Evolutionary conservation across 2,888 invertebrate species (phyloP), one percentile per base, ranked within the genome.

Genomic region (Craniophora ligustri): DNA sequence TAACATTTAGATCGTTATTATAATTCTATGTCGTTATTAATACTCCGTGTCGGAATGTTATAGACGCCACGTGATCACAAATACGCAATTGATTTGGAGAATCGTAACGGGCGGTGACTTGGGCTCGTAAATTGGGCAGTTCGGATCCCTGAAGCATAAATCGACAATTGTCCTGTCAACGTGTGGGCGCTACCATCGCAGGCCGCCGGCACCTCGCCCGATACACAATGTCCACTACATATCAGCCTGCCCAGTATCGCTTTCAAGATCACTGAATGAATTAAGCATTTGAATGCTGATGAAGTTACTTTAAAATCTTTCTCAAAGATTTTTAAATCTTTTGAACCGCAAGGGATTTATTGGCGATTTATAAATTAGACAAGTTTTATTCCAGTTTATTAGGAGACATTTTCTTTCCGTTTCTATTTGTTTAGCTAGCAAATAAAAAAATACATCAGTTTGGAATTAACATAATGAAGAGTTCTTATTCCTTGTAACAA

Each of bases 161-260:
- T 88, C 80, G 80, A 67, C 86, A 79, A 89, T 88, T 88, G 89
- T 89, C 66, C 85, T 88, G 88, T 87, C 86, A 82, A 70, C 79
- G 79, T 80, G 81, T 74, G 79, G 77, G 79, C 78, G 80, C 82
- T 75, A 28, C 72, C 67, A 63, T 65, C 58, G 67, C 71, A 70
- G 68, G 67, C 72, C 70, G 76, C 68, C 75, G 59, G 67, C 75
- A 75, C 71, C 67, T 70, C 67, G 59, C 64, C 55, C 47, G 66
- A 54, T 49, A 65, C 42, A 73, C 66, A 71, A 66, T 70, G 59
- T 67, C 67, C 67, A 62, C 63, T 39, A 54, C 55, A 61, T 64
- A 75, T 64, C 63, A 47, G 35, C 36, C 45, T 40, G 45, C 67
- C 34, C 51, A 62, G 73, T 75, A 70, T 72, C 44, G 32, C 44